Percentiles rank a stretch among this genome's conserved stretches.
Conservation (phyloP, 2,888 invertebrate species). For the Diarsia brunnea region DNA sequence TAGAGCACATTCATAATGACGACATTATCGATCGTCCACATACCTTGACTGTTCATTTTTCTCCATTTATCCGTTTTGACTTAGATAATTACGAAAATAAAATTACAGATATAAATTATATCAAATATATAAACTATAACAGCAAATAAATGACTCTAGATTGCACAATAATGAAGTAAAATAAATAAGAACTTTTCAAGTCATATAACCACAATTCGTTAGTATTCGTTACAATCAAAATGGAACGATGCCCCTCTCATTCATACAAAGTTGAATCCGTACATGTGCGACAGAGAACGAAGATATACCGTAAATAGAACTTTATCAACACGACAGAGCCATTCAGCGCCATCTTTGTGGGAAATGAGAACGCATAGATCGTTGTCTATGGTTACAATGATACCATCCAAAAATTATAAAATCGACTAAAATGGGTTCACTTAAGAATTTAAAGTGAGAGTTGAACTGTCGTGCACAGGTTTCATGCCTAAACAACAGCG, state of each 20-base stretch:
- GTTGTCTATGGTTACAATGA: slow-evolving; percentile 75
- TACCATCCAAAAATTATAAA: slow-evolving; percentile 58
- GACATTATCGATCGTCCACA: slow-evolving; percentile 88
- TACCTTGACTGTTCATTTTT: slow-evolving; percentile 86
- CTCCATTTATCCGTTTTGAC: slow-evolving; percentile 77
- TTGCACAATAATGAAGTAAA: slow-evolving; percentile 79
- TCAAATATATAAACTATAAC: slow-evolving; percentile 68
- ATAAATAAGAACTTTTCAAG: slow-evolving; percentile 82
- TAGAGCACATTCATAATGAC: slow-evolving; percentile 78
- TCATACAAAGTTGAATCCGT: slow-evolving; percentile 48
- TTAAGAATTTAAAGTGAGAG: neutral
- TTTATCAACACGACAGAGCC: slow-evolving; percentile 73
- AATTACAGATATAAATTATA: slow-evolving; percentile 68
- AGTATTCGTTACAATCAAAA: slow-evolving; percentile 89
- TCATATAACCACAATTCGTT: slow-evolving; percentile 88
- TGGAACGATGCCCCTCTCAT: slow-evolving; percentile 73
- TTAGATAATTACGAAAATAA: slow-evolving; percentile 59
- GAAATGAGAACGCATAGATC: slow-evolving; percentile 66
- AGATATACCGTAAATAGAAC: slow-evolving; percentile 79
- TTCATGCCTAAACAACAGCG: neutral
- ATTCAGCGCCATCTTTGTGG: slow-evolving; percentile 80
- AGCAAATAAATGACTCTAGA: slow-evolving; percentile 71
- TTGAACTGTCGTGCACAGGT: neutral
- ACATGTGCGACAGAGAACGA: slow-evolving; percentile 76
- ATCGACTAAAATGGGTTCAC: slow-evolving; percentile 55